Percentiles rank a stretch among this genome's conserved stretches.
Evolutionary conservation across 2,797 vertebrate species (phyloP).

Genomic region (Alfaro cultratus): DNA sequence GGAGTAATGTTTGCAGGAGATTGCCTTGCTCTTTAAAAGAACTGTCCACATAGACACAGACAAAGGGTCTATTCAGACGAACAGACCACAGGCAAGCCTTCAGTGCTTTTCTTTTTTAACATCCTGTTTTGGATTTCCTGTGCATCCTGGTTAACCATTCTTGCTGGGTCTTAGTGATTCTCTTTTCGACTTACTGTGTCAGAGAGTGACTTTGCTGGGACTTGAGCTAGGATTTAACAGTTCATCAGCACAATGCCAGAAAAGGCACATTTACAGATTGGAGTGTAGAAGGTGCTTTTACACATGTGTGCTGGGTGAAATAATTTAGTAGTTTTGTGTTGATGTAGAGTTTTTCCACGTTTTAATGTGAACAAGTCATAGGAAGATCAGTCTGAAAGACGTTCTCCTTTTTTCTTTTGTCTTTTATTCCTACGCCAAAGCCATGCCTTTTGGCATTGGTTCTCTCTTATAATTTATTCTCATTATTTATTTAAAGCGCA

Average conservation of each 20-base stretch:
- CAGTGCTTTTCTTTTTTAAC: constrained; percentile 30
- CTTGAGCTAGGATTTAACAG: constrained; percentile 18
- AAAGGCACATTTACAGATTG: neutral
- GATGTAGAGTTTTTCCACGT: neutral
- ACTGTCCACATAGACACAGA: constrained; percentile 38
- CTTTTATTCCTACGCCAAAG: constrained; percentile 38
- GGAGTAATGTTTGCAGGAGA: constrained; percentile 49
- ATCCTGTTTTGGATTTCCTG: constrained; percentile 7
- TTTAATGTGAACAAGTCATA: neutral
- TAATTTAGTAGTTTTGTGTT: neutral
- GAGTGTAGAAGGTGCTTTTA: constrained; percentile 6
- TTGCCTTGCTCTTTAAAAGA: constrained; percentile 31
- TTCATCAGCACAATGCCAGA: constrained; percentile 16
- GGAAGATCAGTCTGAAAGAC: constrained; percentile 25
- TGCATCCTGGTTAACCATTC: constrained; percentile 28
- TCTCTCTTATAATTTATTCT: constrained; percentile 53
- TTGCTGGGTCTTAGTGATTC: constrained; percentile 11
- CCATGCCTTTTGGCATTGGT: constrained; percentile 47
- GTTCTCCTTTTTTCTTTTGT: neutral
- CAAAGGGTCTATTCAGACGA: constrained; percentile 27
- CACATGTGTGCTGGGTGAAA: neutral
- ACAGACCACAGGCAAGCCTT: constrained; percentile 8
- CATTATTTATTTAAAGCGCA: constrained; percentile 62
- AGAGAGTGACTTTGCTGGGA: constrained; percentile 9
- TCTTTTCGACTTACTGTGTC: constrained; percentile 31